Evolutionary conservation across 2,888 invertebrate genomes (phyloP), one percentile per base, ranked within the genome.

Genomic region (Ariolimax columbianus): DNA sequence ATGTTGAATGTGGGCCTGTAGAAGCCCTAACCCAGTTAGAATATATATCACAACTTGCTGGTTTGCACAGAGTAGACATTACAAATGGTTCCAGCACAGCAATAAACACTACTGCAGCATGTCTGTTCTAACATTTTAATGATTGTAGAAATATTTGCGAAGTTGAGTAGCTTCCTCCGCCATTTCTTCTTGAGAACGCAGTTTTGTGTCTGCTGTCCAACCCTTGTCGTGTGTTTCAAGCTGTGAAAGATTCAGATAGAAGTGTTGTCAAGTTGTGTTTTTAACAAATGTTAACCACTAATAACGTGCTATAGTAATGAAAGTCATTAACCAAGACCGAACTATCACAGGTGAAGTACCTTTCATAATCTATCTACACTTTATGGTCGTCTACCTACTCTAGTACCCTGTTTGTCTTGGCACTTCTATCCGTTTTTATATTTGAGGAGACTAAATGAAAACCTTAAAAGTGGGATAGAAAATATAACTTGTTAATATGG

Each of bases 141-240:
- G 43, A 26, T 75, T 23, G 51, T 83, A 79, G 72, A 85, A 85
- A 38, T 85, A 82, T 43, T n/a, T 11, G 0, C 85, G 66, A 40
- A 85, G 77, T n/a, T 77, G 55, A 7, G 30, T 26, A 26, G 93
- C 91, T 93, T 97, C 97, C 14, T 91, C 88, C 66, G 94, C 93
- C 96, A 96, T 97, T 89, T 96, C 96, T 86, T 95, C 94, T 68
- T 95, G 91, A 7, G 93, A 93, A 88, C 96, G 94, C 89, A 93
- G 92, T 23, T 88, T 66, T 19, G 89, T 89, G 19, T 80, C 72
- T 26, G 81, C 73, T 66, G 84, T 84, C 73, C 93, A 88, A 40
- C 93, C 91, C 94, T 96, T 95, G 91, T 97, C 97, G 91, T 97
- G 96, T 87, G 95, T 95, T 4, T 96, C 96, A 70, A 97, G 87